These are phyloP conservation scores for Andrena praecox DNA, from an alignment of 2,888 invertebrate species.

Conservation along the genomic window DNA sequence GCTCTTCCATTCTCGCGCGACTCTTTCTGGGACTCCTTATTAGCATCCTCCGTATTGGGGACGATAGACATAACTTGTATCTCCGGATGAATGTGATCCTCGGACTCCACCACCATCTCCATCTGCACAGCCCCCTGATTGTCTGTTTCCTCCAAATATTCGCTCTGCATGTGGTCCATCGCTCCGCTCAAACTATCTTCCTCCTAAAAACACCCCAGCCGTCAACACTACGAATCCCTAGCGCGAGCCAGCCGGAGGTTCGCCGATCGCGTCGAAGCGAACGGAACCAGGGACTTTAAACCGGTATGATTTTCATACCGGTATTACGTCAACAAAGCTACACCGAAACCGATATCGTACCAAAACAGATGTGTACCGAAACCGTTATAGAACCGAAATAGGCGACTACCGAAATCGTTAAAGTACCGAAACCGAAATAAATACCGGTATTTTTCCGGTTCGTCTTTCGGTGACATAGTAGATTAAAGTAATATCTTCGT, in stretches of 20 bases:
- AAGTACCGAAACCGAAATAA: no score
- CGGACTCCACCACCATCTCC: conserved; percentile 78
- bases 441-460: no score
- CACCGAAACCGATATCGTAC: no score
- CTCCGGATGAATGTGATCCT: conserved; percentile 59
- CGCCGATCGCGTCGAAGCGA: neutral
- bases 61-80: conserved; percentile 56
- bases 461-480: no score
- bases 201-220: conserved; percentile 47
- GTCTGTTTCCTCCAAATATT: conserved; percentile 75
- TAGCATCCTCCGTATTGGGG: conserved; percentile 62
- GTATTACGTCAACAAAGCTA: no score
- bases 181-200: conserved; percentile 79
- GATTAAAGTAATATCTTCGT: no score
- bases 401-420: no score
- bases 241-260: neutral
- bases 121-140: conserved; percentile 75
- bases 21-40: conserved; percentile 51
- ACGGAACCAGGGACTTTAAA: no score
- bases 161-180: conserved; percentile 80
- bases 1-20: conserved; percentile 45
- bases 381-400: no score
- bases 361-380: no score
- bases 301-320: no score
- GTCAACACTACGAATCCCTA: neutral